Conservation (phyloP, 1,140 invertebrate genomes). For the Pararge aegeria region DNA sequence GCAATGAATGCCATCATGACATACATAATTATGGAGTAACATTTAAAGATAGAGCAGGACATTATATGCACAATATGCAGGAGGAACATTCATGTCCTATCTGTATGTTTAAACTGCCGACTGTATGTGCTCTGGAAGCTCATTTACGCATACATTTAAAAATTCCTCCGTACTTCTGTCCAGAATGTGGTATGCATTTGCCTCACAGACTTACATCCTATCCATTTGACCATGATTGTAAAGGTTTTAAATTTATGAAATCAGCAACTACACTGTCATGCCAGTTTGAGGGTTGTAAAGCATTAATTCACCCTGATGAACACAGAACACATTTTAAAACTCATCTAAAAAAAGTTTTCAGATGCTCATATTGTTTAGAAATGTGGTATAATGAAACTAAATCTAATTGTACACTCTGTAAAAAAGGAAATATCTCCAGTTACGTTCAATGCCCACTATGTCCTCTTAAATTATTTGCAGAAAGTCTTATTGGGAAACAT, state of each 20-base stretch:
- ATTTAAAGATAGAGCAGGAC: conserved; percentile 51
- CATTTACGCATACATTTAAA: conserved; percentile 75
- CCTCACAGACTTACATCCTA: conserved; percentile 41
- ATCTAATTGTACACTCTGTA: conserved; percentile 18
- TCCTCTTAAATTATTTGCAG: conserved; percentile 49
- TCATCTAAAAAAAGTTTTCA: conserved; percentile 69
- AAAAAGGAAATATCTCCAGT: conserved; percentile 8
- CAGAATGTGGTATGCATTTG: conserved; percentile 76
- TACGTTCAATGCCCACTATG: conserved; percentile 66
- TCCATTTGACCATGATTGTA: conserved; percentile 73
- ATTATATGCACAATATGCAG: conserved; percentile 56
- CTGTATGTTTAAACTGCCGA: conserved; percentile 74
- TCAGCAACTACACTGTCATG: conserved; percentile 68
- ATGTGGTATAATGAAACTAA: conserved; percentile 12
- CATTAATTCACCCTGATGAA: conserved; percentile 64
- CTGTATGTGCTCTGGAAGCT: conserved; percentile 67
- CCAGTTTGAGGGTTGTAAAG: conserved; percentile 53
- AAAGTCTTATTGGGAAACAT: conserved; percentile 50
- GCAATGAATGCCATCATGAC: conserved; percentile 55
- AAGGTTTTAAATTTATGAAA: conserved; percentile 77
- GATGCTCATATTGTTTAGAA: conserved; percentile 66
- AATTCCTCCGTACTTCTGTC: conserved; percentile 72
- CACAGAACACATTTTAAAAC: conserved; percentile 66
- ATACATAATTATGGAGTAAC: conserved; percentile 31
- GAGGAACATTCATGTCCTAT: conserved; percentile 50